Evolutionary conservation across 2,888 invertebrate genomes (phyloP).

Genomic region (Scaptomyza parva): DNA sequence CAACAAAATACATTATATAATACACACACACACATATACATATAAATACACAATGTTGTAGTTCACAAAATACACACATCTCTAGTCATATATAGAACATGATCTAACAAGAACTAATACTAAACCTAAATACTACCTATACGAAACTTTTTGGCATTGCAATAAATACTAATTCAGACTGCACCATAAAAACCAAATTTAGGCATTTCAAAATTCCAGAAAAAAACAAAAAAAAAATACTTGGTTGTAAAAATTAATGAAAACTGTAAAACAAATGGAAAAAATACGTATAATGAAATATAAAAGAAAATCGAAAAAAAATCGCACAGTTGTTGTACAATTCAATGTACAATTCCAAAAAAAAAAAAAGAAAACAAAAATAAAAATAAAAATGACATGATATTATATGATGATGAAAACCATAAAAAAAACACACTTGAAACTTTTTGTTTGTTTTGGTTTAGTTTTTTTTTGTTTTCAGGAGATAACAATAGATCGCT

Average conservation of each 20-base stretch:
- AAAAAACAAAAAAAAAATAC: constrained; percentile 30
- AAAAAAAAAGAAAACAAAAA: not conserved
- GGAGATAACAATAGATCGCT: constrained; percentile 59
- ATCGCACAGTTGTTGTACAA: constrained; percentile 69
- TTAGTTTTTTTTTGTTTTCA: constrained; percentile 10
- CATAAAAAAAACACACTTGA: constrained; percentile 22
- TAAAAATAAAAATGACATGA: constrained; percentile 62
- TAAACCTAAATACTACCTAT: constrained; percentile 30
- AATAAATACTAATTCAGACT: constrained; percentile 78
- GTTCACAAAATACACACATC: constrained; percentile 34
- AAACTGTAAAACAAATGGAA: constrained; percentile 39
- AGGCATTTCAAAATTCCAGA: constrained; percentile 61
- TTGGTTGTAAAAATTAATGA: constrained; percentile 54
- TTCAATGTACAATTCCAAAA: constrained; percentile 37
- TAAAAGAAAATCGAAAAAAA: constrained; percentile 27
- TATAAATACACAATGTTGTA: constrained; percentile 25
- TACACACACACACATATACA: constrained; percentile 10
- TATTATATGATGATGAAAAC: constrained; percentile 51
- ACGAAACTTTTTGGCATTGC: constrained; percentile 55
- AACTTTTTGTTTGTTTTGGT: constrained; percentile 6
- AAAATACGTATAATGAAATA: constrained; percentile 41
- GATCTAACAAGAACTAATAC: constrained; percentile 19
- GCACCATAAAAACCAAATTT: constrained; percentile 61
- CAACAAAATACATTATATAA: constrained; percentile 47
- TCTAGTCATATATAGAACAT: constrained; percentile 22